Base-by-base conservation (phyloP, 2,797 vertebrate genomes). In the Tragelaphus oryx region DNA sequence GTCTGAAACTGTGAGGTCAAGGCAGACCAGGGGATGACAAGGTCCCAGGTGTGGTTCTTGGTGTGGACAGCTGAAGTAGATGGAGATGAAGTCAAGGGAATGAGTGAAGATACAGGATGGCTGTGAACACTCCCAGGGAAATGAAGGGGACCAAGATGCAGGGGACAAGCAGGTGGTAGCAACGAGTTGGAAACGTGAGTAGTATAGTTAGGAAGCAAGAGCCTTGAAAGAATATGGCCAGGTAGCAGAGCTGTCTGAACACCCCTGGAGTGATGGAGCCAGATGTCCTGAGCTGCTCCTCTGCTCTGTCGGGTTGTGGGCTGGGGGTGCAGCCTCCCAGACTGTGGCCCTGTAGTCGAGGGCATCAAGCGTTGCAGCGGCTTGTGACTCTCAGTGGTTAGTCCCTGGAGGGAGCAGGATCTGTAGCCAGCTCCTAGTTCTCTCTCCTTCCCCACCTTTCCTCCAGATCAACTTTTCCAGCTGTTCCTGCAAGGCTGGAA, bases 401-500 rank as follows among this genome's bases (percentile, higher is more conserved):
- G 78, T 52, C 12, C 41, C 48, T 24, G 80, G 18, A 28, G 74
- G 65, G 46, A 37, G 5, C 37, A n/a, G 68, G 54, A 57, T 28
- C 24, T 26, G 24, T 4, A 28, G 6, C 48, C 11, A 82, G 44
- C 18, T 52, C 22, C 37, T 62, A 18, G 6, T 44, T 84, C 76
- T 88, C n/a, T 93, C 79, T 86, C 20, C 2, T 80, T 9, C 22
- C 37, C 11, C 4, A 52, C 30, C 26, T 88, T 24, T 91, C 74
- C 71, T 95, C 44, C 54, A 97, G 97, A 68, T 84, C 30, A 93
- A 5, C 4, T 97, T 74, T 46, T 94, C 55, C 79, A 46, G 50
- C 60, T 97, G 62, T 6, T 88, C 37, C 3, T 85, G 6, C 9
- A 89, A 44, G 95, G 91, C 62, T 97, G 97, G 97, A 87, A 26